Percentiles rank a stretch among this genome's conserved stretches.
phyloP scores from a whole-genome alignment of 2,797 vertebrate species.

The Acipenser transmontanus region DNA sequence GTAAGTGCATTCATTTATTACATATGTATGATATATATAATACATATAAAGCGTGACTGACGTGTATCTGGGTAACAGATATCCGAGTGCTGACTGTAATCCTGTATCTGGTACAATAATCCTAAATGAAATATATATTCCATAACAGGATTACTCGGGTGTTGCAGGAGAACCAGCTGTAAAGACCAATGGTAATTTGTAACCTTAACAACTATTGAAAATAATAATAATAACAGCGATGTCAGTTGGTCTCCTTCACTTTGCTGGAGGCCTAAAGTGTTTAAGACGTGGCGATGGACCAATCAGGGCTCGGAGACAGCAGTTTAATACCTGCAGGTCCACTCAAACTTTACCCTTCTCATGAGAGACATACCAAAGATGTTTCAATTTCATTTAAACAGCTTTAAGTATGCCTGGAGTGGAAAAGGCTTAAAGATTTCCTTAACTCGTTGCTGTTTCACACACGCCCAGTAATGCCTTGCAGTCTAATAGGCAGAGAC shows the following conservation, averaged over 20 bases:
- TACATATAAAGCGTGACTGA: too few species aligned
- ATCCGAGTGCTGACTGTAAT: conserved; percentile 5
- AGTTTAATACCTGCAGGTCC: neutral
- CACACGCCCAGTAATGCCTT: too few species aligned
- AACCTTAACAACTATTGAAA: conserved; percentile 94
- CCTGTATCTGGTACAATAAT: conserved; percentile 65
- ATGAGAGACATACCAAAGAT: neutral
- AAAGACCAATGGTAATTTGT: conserved; percentile 88
- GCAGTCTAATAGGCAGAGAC: too few species aligned
- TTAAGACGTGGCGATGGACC: conserved; percentile 27
- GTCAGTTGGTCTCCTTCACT: conserved; percentile 68
- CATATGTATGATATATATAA: too few species aligned
- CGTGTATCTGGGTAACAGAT: too few species aligned
- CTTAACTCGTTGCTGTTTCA: neutral
- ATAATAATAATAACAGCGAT: conserved; percentile 82
- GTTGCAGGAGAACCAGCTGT: conserved; percentile 89
- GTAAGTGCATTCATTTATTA: too few species aligned
- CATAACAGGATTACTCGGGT: conserved; percentile 73
- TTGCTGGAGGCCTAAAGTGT: conserved; percentile 38
- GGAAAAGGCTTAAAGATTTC: neutral
- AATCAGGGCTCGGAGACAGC: neutral
- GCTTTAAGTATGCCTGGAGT: conserved; percentile 3
- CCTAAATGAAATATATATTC: conserved; percentile 77
- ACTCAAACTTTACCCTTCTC: neutral
- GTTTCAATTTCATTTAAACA: conserved; percentile 3